A percentile compares a stretch with the other conserved stretches of the same genome.
phyloP scores from a whole-genome alignment of 1,140 invertebrate species.

The Anadara kagoshimensis region DNA sequence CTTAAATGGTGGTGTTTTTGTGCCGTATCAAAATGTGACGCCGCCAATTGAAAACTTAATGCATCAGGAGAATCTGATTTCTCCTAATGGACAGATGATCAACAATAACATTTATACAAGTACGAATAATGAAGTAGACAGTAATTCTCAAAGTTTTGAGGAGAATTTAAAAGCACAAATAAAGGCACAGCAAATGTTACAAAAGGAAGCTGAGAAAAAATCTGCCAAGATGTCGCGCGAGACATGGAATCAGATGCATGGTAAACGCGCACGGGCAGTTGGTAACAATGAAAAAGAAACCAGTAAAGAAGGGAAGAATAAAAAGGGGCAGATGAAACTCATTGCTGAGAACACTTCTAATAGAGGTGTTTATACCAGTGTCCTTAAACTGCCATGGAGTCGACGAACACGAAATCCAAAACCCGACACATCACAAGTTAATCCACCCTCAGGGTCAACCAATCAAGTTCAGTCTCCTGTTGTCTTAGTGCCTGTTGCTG shows the following conservation, averaged over 20 bases:
- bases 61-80: too few relatives aligned
- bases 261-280: neutral
- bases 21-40: too few relatives aligned
- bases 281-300: neutral
- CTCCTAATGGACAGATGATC: too few relatives aligned
- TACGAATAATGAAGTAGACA: too few relatives aligned
- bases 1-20: too few relatives aligned
- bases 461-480: constrained; percentile 21
- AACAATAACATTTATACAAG: too few relatives aligned
- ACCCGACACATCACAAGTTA: constrained; percentile 18
- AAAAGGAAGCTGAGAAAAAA: neutral
- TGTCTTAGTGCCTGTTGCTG: constrained; percentile 17
- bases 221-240: neutral
- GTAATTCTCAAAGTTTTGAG: too few relatives aligned
- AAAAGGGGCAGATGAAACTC: constrained; percentile 62
- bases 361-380: constrained; percentile 67
- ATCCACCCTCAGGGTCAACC: constrained; percentile 3
- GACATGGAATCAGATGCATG: constrained; percentile 17
- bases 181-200: neutral
- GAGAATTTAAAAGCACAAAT: neutral
- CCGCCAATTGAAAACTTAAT: too few relatives aligned
- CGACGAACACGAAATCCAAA: constrained; percentile 51
- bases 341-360: constrained; percentile 62
- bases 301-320: constrained; percentile 12
- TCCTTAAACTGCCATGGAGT: constrained; percentile 66